These are phyloP conservation scores for Astyanax mexicanus DNA, from an alignment of 2,797 vertebrate species.

Conservation along the genomic window DNA sequence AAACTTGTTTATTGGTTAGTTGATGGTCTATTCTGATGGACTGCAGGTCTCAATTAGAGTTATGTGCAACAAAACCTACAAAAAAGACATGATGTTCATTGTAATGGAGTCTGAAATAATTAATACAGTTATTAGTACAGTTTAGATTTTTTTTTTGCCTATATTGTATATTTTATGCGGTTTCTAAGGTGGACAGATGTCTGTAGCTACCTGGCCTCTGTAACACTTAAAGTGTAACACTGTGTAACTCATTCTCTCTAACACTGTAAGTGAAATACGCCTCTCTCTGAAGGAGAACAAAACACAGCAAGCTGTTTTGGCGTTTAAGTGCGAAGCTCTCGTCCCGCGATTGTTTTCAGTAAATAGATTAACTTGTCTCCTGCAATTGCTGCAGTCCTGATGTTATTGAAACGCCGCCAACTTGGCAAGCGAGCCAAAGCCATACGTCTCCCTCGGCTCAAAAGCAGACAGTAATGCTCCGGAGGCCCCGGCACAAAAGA, in stretches of 20 bases:
- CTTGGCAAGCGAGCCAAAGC: constrained; percentile 68
- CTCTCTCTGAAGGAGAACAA: constrained; percentile 35
- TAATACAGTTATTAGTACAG: too few species aligned
- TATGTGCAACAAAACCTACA: too few species aligned
- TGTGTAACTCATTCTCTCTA: not conserved
- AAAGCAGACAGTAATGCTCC: constrained; percentile 62
- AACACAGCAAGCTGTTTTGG: constrained; percentile 43
- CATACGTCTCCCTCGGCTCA: constrained; percentile 64
- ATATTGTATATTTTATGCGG: too few species aligned
- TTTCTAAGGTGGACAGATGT: too few species aligned
- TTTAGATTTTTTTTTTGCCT: too few species aligned
- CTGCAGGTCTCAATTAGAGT: too few species aligned
- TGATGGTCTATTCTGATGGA: too few species aligned
- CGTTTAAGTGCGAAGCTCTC: constrained; percentile 58
- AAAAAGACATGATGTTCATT: too few species aligned
- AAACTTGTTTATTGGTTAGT: too few species aligned
- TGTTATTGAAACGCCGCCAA: constrained; percentile 78
- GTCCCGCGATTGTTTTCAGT: constrained; percentile 71
- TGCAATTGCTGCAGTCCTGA: constrained; percentile 72
- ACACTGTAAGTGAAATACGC: constrained; percentile 22
- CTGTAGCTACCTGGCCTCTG: too few species aligned
- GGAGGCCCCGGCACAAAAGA: constrained; percentile 60
- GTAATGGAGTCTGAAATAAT: too few species aligned
- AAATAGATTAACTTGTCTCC: constrained; percentile 80
- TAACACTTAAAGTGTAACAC: too few species aligned